Base-by-base conservation (phyloP, 2,888 invertebrate species). In the Eilema griseolum region DNA sequence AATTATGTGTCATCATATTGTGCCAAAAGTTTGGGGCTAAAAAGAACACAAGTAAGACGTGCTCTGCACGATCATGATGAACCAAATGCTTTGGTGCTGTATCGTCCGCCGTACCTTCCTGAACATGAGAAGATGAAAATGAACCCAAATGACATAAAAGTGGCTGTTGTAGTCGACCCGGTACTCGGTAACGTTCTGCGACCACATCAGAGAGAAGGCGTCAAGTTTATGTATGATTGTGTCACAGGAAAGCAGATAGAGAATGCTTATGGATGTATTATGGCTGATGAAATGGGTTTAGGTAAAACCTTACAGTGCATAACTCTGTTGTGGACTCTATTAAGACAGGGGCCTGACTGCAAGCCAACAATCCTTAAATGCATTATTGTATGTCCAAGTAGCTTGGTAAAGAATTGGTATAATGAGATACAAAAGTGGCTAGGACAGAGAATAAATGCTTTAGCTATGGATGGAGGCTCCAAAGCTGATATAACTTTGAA, bases 271-370 rank as follows among this genome's bases (percentile, higher is more conserved):
- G 99, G 99, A 0, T 99, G 99, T 85, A 99, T 99, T 63, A 99
- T 99, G 99, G 99, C 99, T 4, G 99, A 99, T 93, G 99, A 99
- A 96, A 99, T 99, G 99, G 99, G 96, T 83, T 95, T 99, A 52
- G 99, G 99, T 2, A 99, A 99, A 94, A 99, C 99, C 0, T 94
- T 99, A 14, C 99, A 99, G 90, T 99, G 99, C 90, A 99, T 99
- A 70, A 98, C 99, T 0, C 93, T 99, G 16, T 94, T 99, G 24
- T 99, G 99, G 99, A 99, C 99, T 0, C 92, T 99, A 28, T 91
- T 99, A 80, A 96, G 98, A 57, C 99, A 99, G 95, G 97, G 99
- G 60, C 98, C 99, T 0, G 98, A 99, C 77, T 98, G 98, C 75
- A 98, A 97, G 86, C 98, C 99, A 0, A 96, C 97, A 0, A 98